Base-by-base conservation (phyloP, 1,140 invertebrate species). In the Diplogasteroides magnus region DNA sequence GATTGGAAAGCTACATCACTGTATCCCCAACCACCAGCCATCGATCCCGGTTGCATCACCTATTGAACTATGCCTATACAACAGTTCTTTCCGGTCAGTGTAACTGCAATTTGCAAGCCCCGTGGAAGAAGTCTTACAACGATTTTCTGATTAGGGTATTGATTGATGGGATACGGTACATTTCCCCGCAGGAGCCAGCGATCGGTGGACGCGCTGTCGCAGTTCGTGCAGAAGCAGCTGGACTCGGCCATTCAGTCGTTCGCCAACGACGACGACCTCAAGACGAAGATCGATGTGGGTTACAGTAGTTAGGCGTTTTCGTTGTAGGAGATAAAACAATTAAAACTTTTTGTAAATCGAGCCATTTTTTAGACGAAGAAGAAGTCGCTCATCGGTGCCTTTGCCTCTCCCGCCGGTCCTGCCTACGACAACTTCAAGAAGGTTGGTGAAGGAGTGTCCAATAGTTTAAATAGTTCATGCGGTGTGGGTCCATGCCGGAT, bases 301-400 rank as follows among this genome's bases (percentile, higher is more conserved):
- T 48, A 48, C 37, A 19, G 37, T 48, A 48, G 37, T 19, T 48
- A 19, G 19, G 37, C n/a, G n/a, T n/a, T n/a, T n/a, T n/a, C n/a
- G n/a, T n/a, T n/a, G n/a, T n/a, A n/a, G n/a, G n/a, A n/a, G n/a
- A n/a, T n/a, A n/a, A n/a, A n/a, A n/a, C n/a, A n/a, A n/a, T n/a
- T n/a, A n/a, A n/a, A n/a, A n/a, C n/a, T n/a, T n/a, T n/a, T n/a
- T n/a, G n/a, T n/a, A n/a, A n/a, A n/a, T n/a, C n/a, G n/a, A n/a
- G n/a, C n/a, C n/a, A n/a, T 11, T 48, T 48, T 48, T 6, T 19
- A 48, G 37, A 11, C 37, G 37, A 48, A 48, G 23, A 96, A 97
- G 80, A 87, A 92, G 73, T 90, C 91, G 78, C 89, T 98, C 31
- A 91, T 98, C 78, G 94, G 91, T 3, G 97, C 94, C 82, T 97